Base-by-base conservation (phyloP, 2,888 invertebrate species). In the Andrena marginata region DNA sequence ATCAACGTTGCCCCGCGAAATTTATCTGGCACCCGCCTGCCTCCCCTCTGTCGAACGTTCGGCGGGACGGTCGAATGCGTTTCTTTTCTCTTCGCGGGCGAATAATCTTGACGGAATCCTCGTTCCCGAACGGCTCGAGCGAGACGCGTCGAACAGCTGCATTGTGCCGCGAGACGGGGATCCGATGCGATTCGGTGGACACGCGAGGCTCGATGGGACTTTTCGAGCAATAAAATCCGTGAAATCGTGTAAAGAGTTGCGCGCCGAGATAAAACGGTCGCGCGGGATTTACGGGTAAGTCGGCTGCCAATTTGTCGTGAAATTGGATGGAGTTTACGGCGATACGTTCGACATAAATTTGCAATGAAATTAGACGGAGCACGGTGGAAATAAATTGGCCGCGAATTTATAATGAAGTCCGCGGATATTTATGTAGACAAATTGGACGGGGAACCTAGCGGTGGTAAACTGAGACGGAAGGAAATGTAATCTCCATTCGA, bases 301-400 rank as follows among this genome's bases (percentile, higher is more conserved):
- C 31, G 29, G 16, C 16, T 35, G 49, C 49, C 51, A 69, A 75
- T 75, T 75, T 75, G 69, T 75, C 62, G 49, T 20, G 49, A 49
- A 31, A 29, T 68, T 33, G 33, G 49, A 49, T 7, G 33, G 60
- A 33, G 23, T 69, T 75, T 75, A 75, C 23, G 69, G n/a, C 49
- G 35, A 54, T 51, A 31, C 23, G 48, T 67, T 74, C 59, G 59
- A 49, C 67, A 31, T 67, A 75, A 48, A 70, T 76, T 69, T 26
- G 20, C 29, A 62, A 42, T 54, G 42, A 60, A 62, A 70, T 70
- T 60, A 42, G 35, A 29, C 26, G 51, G 54, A 63, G 54, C 20
- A 23, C 35, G 10, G 16, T 20, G 62, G 60, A n/a, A 62, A 51
- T 76, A 63, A 63, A 63, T 76, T 76, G n/a, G 3, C 10, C 10